Conservation (phyloP, 2,113 vertebrate genomes). For the Myotis davidii region DNA sequence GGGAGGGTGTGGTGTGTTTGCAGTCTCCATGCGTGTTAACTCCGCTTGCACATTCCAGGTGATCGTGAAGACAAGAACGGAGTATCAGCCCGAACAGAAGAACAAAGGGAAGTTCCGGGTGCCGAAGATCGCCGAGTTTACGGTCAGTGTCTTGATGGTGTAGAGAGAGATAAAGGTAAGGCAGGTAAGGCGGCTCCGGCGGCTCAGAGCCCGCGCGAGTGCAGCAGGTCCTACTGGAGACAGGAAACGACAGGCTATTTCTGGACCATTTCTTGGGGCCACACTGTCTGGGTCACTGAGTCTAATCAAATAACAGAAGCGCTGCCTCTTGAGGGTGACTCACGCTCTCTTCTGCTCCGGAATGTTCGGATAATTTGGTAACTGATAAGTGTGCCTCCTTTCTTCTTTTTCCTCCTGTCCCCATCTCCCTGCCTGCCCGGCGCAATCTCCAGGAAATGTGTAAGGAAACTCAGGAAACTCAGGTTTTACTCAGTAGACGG, state of each 20-base stretch:
- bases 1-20: too few species aligned
- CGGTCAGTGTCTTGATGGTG: constrained; percentile 96
- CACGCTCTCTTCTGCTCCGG: background rate
- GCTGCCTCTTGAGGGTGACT: background rate
- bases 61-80: constrained; percentile 98
- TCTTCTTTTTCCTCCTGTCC: background rate
- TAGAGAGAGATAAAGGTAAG: constrained; percentile 93
- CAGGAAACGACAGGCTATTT: background rate
- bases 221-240: background rate
- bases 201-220: background rate
- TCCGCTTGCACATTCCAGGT: constrained; percentile 86
- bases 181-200: constrained; percentile 84
- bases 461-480: background rate
- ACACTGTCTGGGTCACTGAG: background rate
- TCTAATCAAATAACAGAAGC: background rate
- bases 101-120: constrained; percentile 95
- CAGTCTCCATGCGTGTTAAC: background rate
- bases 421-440: background rate
- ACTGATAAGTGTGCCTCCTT: background rate
- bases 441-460: background rate
- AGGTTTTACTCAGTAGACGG: background rate
- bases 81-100: constrained; percentile 98
- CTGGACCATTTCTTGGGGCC: background rate
- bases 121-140: constrained; percentile 98
- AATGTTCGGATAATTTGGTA: background rate